phyloP scores from a whole-genome alignment of 2,113 vertebrate genomes.

The Oncorhynchus tshawytscha region DNA sequence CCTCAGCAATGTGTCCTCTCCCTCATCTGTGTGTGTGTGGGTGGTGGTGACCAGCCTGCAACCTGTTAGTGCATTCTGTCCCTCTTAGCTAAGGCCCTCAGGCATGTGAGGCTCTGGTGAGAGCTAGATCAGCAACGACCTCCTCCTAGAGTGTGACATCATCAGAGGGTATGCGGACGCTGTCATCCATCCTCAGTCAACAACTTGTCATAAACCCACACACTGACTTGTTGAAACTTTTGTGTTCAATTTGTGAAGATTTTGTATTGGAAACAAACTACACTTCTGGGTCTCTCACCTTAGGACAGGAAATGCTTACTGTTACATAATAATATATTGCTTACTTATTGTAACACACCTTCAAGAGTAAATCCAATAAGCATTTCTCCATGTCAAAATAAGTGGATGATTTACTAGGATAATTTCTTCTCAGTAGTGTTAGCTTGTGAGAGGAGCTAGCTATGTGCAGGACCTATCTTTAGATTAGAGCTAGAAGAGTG shows the following conservation, averaged over 20 bases:
- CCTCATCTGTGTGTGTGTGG: background rate
- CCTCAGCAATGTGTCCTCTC: background rate
- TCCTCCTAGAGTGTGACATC: background rate
- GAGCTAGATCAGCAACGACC: background rate
- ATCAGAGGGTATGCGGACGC: background rate
- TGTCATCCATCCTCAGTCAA: background rate
- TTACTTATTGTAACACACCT: too few relatives aligned
- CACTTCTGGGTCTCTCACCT: too few relatives aligned
- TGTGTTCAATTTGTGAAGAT: background rate
- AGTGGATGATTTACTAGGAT: background rate
- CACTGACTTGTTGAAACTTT: background rate
- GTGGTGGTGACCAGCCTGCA: slow-evolving; percentile 28
- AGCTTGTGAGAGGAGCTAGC: background rate
- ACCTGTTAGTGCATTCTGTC: slow-evolving; percentile 34
- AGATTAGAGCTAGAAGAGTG: slow-evolving; percentile 50
- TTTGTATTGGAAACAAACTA: too few relatives aligned
- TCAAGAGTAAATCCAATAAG: background rate
- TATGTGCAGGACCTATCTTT: slow-evolving; percentile 62
- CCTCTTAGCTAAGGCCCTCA: slow-evolving; percentile 16
- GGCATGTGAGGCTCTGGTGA: background rate
- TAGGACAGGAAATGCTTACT: too few relatives aligned
- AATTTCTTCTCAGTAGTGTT: background rate
- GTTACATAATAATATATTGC: too few relatives aligned
- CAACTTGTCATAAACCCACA: background rate
- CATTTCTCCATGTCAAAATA: background rate